Evolutionary conservation across 2,113 vertebrate species (phyloP), one percentile per base, ranked within the genome.

Genomic region (Clarias gariepinus): DNA sequence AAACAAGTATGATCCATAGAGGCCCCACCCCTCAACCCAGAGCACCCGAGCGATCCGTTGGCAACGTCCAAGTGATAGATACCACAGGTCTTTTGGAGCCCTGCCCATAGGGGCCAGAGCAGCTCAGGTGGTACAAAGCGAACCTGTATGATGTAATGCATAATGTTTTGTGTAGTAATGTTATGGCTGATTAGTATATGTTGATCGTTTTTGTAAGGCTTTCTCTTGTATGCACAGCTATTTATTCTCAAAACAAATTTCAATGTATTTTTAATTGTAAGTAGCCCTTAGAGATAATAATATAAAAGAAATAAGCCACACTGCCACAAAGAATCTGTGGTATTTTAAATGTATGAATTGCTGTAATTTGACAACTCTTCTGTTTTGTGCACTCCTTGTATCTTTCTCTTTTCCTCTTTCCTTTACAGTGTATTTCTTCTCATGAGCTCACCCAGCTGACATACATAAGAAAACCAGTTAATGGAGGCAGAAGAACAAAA

Each of bases 381-480:
- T 84, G 55, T 53, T 7, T 11, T 3, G 83, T 36, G 10, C 66
- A 19, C 9, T 81, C n/a, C 23, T n/a, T 64, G 53, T 58, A 28
- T 64, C 82, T 86, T 47, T 47, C 80, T 90, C 55, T 64, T 89
- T 19, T 57, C 36, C 84, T 90, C 47, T 61, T 89, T 30, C 61
- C 15, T 85, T 57, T 76, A 36, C 83, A 95, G 95, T 96, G 89
- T 95, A 96, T 91, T 95, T 96, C 94, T 96, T 95, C 94, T 91
- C 93, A 87, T 95, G 92, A 95, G 92, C 90, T 82, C 85, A 53
- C 85, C 86, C 91, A 87, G 80, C 78, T 90, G 88, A 90, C 88
- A 90, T 84, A 87, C 89, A 91, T 86, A 85, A 85, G 71, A 81
- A 87, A 68, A 58, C 41, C 12, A 78, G 80, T 76, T 61, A 81